Percentiles rank a stretch among this genome's conserved stretches.
These are phyloP conservation scores for Gouania willdenowi DNA, from an alignment of 2,797 vertebrate genomes.

Conservation along the genomic window DNA sequence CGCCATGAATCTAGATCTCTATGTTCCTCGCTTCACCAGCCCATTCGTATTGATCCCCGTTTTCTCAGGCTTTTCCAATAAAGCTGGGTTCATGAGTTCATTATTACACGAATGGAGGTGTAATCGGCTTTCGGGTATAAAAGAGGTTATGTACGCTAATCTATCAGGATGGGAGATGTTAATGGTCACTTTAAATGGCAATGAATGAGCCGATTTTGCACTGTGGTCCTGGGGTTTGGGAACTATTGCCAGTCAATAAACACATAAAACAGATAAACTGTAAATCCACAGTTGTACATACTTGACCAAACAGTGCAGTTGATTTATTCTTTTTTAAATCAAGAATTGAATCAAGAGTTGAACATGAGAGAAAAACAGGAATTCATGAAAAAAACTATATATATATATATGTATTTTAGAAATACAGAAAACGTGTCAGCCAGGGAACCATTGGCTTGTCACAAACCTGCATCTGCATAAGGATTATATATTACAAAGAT, in stretches of 20 bases:
- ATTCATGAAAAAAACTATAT: too few species aligned
- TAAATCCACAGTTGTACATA: conserved; percentile 22
- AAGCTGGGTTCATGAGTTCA: conserved; percentile 71
- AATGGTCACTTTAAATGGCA: conserved; percentile 55
- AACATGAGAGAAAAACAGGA: too few species aligned
- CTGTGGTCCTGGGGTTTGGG: conserved; percentile 19
- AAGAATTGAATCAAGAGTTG: too few species aligned
- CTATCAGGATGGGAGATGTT: conserved; percentile 55
- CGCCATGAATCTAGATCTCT: conserved; percentile 44
- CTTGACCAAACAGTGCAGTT: too few species aligned
- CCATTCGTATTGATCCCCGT: conserved; percentile 69
- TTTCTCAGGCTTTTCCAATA: conserved; percentile 69
- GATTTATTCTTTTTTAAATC: too few species aligned
- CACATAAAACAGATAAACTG: conserved; percentile 47
- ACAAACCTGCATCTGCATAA: too few species aligned
- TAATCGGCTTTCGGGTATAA: conserved; percentile 68
- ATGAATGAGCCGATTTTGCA: conserved; percentile 34
- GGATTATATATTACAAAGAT: too few species aligned
- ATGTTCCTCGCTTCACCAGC: conserved; percentile 27
- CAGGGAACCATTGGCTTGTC: too few species aligned
- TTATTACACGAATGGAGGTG: conserved; percentile 71
- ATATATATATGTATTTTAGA: too few species aligned
- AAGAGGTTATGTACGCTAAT: conserved; percentile 66
- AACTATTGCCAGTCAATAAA: conserved; percentile 43
- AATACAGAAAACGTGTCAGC: too few species aligned